These are phyloP conservation scores for Bettongia penicillata DNA, from an alignment of 2,113 vertebrate species.

Conservation along the genomic window DNA sequence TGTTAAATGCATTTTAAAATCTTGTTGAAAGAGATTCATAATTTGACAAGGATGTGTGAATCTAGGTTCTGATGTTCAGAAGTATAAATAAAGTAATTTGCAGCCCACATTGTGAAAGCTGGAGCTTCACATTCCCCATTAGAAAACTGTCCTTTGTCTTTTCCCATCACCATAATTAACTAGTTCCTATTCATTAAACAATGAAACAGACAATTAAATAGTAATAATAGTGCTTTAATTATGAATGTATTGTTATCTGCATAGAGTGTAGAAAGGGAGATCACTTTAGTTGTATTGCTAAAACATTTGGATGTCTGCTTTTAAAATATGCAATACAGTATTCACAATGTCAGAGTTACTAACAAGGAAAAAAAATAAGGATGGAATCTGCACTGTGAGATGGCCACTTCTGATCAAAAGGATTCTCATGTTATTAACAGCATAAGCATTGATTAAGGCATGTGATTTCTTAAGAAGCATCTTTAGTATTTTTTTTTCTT, in stretches of 20 bases:
- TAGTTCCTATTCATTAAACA: conserved; percentile 80
- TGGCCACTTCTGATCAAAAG: conserved; percentile 55
- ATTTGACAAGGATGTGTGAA: conserved; percentile 64
- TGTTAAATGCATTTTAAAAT: conserved; percentile 62
- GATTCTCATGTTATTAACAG: conserved; percentile 54
- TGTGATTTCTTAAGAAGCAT: conserved; percentile 54
- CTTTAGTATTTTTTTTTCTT: conserved; percentile 55
- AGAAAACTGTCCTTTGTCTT: conserved; percentile 76
- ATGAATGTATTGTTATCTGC: conserved; percentile 80
- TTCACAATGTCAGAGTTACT: conserved; percentile 52
- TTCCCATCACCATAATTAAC: conserved; percentile 77
- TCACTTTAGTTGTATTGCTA: conserved; percentile 51
- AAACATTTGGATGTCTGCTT: conserved; percentile 68
- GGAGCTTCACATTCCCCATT: conserved; percentile 57
- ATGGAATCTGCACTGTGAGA: conserved; percentile 13
- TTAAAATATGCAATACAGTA: conserved; percentile 68
- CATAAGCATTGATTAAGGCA: conserved; percentile 57
- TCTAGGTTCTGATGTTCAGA: conserved; percentile 66
- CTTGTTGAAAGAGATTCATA: conserved; percentile 70
- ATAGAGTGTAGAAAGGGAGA: conserved; percentile 62
- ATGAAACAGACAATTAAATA: conserved; percentile 81
- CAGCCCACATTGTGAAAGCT: conserved; percentile 68
- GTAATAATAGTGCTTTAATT: conserved; percentile 82
- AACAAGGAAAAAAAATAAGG: conserved; percentile 34
- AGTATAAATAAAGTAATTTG: conserved; percentile 74